Conservation (phyloP, 1,140 invertebrate species). For the Zaprionus tsacasi region DNA sequence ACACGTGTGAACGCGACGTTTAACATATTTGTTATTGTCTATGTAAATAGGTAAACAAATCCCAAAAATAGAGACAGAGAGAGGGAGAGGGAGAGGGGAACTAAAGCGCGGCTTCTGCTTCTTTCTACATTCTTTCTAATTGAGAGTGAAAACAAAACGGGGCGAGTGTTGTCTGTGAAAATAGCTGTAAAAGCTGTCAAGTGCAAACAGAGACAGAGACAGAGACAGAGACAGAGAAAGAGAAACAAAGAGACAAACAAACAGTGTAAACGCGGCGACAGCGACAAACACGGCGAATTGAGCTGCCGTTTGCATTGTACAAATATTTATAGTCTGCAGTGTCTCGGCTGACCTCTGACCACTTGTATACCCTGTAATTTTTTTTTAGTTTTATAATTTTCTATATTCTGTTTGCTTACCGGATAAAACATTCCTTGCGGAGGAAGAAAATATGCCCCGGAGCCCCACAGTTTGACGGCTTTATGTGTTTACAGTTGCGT, state of each 20-base stretch:
- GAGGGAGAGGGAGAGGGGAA: slow-evolving; percentile 24
- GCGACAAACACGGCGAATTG: slow-evolving; percentile 46
- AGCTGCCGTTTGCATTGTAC: slow-evolving; percentile 36
- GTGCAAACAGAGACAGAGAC: not conserved
- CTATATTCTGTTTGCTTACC: slow-evolving; percentile 87
- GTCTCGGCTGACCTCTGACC: slow-evolving; percentile 17
- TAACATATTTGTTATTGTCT: slow-evolving; percentile 72
- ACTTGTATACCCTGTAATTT: slow-evolving; percentile 1
- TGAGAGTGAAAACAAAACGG: slow-evolving; percentile 54
- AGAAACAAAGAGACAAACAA: slow-evolving; percentile 11
- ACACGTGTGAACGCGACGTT: slow-evolving; percentile 67
- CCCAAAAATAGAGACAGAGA: slow-evolving; percentile 23
- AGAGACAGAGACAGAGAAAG: not conserved
- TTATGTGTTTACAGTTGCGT: slow-evolving; percentile 85
- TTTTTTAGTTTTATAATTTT: not conserved
- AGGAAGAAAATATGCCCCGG: slow-evolving; percentile 95
- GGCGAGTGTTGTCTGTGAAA: slow-evolving; percentile 15
- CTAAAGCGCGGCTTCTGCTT: slow-evolving; percentile 10
- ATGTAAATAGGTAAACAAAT: slow-evolving; percentile 74
- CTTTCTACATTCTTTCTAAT: slow-evolving; percentile 34
- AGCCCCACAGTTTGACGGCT: slow-evolving; percentile 97
- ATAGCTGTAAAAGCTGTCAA: slow-evolving; percentile 17
- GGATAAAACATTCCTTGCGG: slow-evolving; percentile 96
- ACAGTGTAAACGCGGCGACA: slow-evolving; percentile 3
- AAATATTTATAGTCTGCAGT: slow-evolving; percentile 49